These are phyloP conservation scores for Andrena trimmerana DNA, from an alignment of 2,888 invertebrate genomes.

Conservation along the genomic window DNA sequence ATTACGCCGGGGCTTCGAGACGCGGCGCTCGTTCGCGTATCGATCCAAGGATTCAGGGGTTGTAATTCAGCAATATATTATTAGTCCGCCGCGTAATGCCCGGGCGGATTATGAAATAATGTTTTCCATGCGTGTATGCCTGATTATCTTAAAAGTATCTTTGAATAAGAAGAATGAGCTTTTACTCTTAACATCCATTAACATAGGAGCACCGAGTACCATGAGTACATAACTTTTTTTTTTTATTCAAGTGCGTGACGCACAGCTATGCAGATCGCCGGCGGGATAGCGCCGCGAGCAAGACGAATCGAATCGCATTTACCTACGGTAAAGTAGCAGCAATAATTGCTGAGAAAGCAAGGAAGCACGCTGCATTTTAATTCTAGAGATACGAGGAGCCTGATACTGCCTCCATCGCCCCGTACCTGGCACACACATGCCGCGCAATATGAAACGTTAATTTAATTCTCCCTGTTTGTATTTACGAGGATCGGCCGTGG, in stretches of 20 bases:
- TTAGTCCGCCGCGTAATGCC: constrained; percentile 45
- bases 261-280: constrained; percentile 66
- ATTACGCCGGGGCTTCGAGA: constrained; percentile 25
- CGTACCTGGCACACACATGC: not conserved
- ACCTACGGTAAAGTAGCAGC: constrained; percentile 44
- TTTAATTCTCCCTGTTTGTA: constrained; percentile 19
- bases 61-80: constrained; percentile 50
- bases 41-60: constrained; percentile 16
- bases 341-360: constrained; percentile 60
- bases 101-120: constrained; percentile 57
- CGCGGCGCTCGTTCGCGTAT: constrained; percentile 6
- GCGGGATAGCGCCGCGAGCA: constrained; percentile 62
- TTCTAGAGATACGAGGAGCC: constrained; percentile 27
- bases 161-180: constrained; percentile 73
- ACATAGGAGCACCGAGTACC: constrained; percentile 57
- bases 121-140: constrained; percentile 49
- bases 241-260: constrained; percentile 69
- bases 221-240: constrained; percentile 50
- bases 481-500: not conserved
- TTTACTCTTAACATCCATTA: constrained; percentile 71
- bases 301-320: constrained; percentile 73
- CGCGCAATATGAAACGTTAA: not conserved
- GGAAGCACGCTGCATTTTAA: constrained; percentile 36
- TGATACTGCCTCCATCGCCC: not conserved
- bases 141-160: constrained; percentile 68